Evolutionary conservation across 2,113 vertebrate genomes (phyloP), one percentile per base, ranked within the genome.

Genomic region (Rhinolophus ferrumequinum): DNA sequence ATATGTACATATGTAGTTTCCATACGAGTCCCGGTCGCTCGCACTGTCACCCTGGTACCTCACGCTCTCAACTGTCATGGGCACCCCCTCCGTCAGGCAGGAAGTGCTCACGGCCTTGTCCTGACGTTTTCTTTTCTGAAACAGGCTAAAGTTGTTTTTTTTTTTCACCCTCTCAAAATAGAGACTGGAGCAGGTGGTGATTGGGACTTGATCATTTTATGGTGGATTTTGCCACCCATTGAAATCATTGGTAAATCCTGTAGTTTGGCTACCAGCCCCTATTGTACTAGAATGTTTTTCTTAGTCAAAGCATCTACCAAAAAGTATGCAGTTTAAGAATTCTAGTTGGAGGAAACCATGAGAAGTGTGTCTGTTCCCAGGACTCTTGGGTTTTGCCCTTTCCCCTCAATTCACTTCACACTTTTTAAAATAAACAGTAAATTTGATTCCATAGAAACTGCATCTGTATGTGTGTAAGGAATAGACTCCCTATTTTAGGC

Each of bases 401-500:
- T 85, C 41, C 41, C 47, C 38, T 92, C 60, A 38, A 69, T 38
- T 96, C 76, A 85, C 54, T 94, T 97, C 41, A 93, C 88, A 86
- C 90, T 93, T 96, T 96, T 54, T 44, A 95, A 97, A 96, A 88
- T 94, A 97, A 97, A 94, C 67, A 95, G 15, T 73, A 88, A 50
- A 90, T 96, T 95, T 79, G 54, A 95, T 92, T 85, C 54, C 54
- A 69, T 84, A 96, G 70, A 93, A 93, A 75, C 76, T 47, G n/a
- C 33, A 67, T 93, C 26, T 64, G 22, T 96, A 47, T 81, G 5
- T 92, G n/a, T 84, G 21, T 76, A 86, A 96, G 56, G 77, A 94
- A 54, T n/a, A 22, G 73, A 30, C n/a, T 80, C 30, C 83, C 35
- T 82, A 56, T 89, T 97, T 96, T 90, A 91, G 70, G 52, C 44